Base-by-base conservation (phyloP, 64 coral and sea anemone species). In the Porites australiensis region DNA sequence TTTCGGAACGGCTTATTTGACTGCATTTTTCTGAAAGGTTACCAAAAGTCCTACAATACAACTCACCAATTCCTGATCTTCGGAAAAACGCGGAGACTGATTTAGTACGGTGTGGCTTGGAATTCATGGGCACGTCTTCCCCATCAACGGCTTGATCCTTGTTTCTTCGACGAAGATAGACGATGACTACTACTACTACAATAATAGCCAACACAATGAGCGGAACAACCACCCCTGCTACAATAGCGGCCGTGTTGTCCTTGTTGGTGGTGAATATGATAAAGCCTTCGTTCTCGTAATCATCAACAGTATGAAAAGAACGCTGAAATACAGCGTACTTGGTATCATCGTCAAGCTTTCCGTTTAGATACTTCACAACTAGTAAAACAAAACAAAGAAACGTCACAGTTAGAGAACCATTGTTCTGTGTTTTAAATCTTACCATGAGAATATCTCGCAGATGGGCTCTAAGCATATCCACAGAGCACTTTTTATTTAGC, bases 81-180 rank as follows among this genome's bases (percentile, higher is more conserved):
- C 13, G 12, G 44, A 47, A 16, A 45, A 2, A 3, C 6, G 44
- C 47, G 37, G 71, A 74, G 21, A 3, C 6, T n/a, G 68, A 12
- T 74, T 3, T 14, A 14, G 1, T 47, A 13, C 71, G 44, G 15
- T 0, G 37, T 6, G 10, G 8, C 16, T 15, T 12, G 5, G 73
- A 47, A 7, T 50, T 82, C 43, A 82, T 61, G 12, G 46, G 15
- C 19, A 84, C 47, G 0, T 68, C 81, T 68, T 23, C 63, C 23
- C 23, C 55, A 9, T n/a, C 46, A n/a, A 6, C 44, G 20, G 12
- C 19, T 8, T 12, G 2, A 50, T 3, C 0, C 2, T 3, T n/a
- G 3, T 68, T 69, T 68, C 51, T 61, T 84, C 81, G 81, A 68
- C 81, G 64, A 52, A 61, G 62, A 84, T 84, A 84, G 11, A 84